Conservation (phyloP, 1,140 invertebrate genomes). For the Tachypleus tridentatus region DNA sequence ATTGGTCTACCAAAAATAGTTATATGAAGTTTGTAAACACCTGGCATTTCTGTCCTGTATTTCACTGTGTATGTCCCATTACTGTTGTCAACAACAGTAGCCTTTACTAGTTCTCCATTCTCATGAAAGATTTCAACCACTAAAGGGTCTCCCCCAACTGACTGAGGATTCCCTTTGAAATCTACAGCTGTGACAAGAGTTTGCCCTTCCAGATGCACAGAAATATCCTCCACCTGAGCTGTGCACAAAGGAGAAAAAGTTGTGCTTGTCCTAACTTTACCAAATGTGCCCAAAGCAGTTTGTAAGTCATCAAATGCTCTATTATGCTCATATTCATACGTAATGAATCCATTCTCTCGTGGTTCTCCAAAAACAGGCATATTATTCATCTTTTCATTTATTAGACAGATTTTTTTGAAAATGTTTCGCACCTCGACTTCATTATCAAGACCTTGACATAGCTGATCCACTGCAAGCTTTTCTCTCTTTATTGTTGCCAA, state of each 20-base stretch:
- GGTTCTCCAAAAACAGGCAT: constrained; percentile 69
- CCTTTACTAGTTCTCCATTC: constrained; percentile 22
- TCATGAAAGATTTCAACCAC: constrained; percentile 41
- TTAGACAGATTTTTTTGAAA: constrained; percentile 68
- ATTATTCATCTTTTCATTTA: constrained; percentile 72
- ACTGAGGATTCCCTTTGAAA: constrained; percentile 65
- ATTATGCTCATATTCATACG: constrained; percentile 57
- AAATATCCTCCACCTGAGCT: constrained; percentile 25
- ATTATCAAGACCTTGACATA: constrained; percentile 78
- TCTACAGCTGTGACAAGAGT: constrained; percentile 61
- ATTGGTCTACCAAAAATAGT: constrained; percentile 75
- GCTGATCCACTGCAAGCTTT: constrained; percentile 72
- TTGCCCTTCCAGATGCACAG: constrained; percentile 52
- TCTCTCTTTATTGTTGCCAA: constrained; percentile 77
- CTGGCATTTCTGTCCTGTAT: constrained; percentile 42
- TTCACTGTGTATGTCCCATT: constrained; percentile 62
- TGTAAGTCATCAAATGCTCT: constrained; percentile 35
- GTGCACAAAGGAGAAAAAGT: constrained; percentile 61
- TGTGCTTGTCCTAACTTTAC: constrained; percentile 60
- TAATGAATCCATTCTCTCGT: constrained; percentile 76
- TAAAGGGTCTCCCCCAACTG: constrained; percentile 73
- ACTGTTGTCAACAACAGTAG: constrained; percentile 56
- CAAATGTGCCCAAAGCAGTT: constrained; percentile 35
- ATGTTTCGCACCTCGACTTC: constrained; percentile 78
- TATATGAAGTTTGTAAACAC: constrained; percentile 53